Evolutionary conservation across 2,888 invertebrate genomes (phyloP), one percentile per base, ranked within the genome.

Genomic region (Nasonovia ribisnigri): DNA sequence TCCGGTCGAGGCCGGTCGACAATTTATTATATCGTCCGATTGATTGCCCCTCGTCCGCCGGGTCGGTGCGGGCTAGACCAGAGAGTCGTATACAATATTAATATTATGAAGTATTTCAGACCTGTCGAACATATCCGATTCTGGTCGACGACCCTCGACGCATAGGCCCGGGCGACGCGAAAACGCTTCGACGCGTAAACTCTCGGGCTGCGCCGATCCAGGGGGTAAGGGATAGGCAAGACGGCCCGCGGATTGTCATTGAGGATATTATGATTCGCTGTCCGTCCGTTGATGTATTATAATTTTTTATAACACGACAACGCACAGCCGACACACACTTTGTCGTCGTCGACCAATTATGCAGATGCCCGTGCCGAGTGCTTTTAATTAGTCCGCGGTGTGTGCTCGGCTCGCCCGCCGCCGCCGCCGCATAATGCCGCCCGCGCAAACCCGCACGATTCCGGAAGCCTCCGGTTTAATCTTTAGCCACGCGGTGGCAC

Each of bases 391-490:
- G 60, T 89, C 77, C 36, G 77, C 29, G 46, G 36, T 24, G 60
- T n/a, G 60, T n/a, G 90, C 46, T 67, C 46, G 77, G 42, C 36
- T 36, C 36, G 36, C 77, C 67, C 60, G 54, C 29, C 2, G 29
- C 57, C 57, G 26, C 26, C 26, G n/a, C 6, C 24, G 8, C 54
- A 54, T 51, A 51, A 43, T 26, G 36, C 90, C 90, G 29, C 90
- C 84, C 84, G 24, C 90, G 67, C 77, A 77, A 48, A 90, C 77
- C 13, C 84, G 16, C 84, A 91, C 91, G 91, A 84, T 84, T 84
- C 91, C 91, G 84, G 91, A 54, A 91, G 84, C 54, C 84, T 54
- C 20, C 43, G 43, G 91, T 42, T 54, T 84, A 84, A 54, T 91
- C 51, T 84, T 43, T 29, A 54, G 84, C 91, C 77, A 42, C 48